phyloP scores from a whole-genome alignment of 2,113 vertebrate genomes.

The Sapayoa aenigma region DNA sequence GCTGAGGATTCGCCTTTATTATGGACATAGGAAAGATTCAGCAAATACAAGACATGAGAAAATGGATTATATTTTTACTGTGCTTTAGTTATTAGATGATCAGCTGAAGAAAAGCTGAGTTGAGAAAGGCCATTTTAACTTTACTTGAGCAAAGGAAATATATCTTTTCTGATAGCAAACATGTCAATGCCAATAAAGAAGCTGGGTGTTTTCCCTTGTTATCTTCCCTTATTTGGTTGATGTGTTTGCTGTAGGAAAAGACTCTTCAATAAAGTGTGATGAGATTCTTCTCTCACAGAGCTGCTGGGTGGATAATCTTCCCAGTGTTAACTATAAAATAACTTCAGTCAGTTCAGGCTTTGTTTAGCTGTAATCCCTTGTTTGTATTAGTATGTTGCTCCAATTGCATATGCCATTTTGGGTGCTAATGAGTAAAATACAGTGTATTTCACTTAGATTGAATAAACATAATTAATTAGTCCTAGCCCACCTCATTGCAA shows the following conservation, averaged over 20 bases:
- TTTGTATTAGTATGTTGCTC: background rate
- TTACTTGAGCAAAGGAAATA: background rate
- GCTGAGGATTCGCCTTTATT: background rate
- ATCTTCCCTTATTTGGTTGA: background rate
- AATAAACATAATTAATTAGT: slow-evolving; percentile 40
- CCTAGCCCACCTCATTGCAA: background rate
- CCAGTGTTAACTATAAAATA: slow-evolving; percentile 3
- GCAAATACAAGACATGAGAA: background rate
- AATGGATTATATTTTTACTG: background rate
- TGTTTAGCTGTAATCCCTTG: background rate
- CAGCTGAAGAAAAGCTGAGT: background rate
- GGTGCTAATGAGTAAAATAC: slow-evolving; percentile 30
- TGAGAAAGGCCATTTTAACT: background rate
- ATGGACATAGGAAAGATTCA: background rate
- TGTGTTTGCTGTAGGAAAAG: background rate
- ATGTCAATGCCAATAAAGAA: background rate
- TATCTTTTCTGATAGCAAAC: background rate
- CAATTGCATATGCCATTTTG: slow-evolving; percentile 10
- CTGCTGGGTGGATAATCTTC: background rate
- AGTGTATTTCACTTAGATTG: background rate
- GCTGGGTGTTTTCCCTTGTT: background rate
- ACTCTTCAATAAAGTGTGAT: background rate
- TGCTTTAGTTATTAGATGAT: background rate
- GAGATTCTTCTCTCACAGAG: background rate
- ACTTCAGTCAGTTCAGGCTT: background rate